A percentile compares a stretch with the other conserved stretches of the same genome.
Evolutionary conservation across 2,113 vertebrate genomes (phyloP).

Genomic region (Lates calcarifer): DNA sequence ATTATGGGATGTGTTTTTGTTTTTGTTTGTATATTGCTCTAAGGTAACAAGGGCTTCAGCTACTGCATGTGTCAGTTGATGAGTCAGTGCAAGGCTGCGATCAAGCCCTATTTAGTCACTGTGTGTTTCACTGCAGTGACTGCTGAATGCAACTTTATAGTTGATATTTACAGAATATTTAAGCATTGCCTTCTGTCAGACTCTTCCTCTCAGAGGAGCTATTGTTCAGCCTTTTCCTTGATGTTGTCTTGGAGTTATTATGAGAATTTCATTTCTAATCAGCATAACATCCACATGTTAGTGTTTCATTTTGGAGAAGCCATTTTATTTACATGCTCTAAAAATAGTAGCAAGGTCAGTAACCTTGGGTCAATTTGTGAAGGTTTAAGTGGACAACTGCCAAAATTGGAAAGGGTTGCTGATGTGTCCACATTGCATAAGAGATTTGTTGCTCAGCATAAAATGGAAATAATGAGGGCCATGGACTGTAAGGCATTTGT

Average conservation of each 20-base stretch:
- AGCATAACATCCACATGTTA: neutral
- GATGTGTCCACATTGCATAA: conserved; percentile 48
- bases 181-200: conserved; percentile 22
- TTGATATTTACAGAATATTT: conserved; percentile 54
- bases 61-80: conserved; percentile 52
- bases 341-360: conserved; percentile 62
- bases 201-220: neutral
- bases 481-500: conserved; percentile 15
- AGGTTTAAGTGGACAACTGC: conserved; percentile 58
- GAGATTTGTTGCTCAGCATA: conserved; percentile 54
- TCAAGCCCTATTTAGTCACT: conserved; percentile 51
- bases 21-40: conserved; percentile 33
- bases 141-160: conserved; percentile 19
- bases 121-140: conserved; percentile 24
- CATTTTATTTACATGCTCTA: conserved; percentile 20
- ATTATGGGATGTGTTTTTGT: conserved; percentile 43
- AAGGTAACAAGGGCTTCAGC: conserved; percentile 38
- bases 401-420: conserved; percentile 50
- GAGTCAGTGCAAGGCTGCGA: conserved; percentile 61
- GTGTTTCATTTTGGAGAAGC: conserved; percentile 23
- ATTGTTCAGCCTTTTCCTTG: conserved; percentile 12
- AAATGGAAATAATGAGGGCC: conserved; percentile 44
- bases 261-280: conserved; percentile 31
- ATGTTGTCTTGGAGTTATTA: conserved; percentile 24
- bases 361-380: conserved; percentile 41